Conservation (phyloP, 2,888 invertebrate genomes). For the Unio delphinus region DNA sequence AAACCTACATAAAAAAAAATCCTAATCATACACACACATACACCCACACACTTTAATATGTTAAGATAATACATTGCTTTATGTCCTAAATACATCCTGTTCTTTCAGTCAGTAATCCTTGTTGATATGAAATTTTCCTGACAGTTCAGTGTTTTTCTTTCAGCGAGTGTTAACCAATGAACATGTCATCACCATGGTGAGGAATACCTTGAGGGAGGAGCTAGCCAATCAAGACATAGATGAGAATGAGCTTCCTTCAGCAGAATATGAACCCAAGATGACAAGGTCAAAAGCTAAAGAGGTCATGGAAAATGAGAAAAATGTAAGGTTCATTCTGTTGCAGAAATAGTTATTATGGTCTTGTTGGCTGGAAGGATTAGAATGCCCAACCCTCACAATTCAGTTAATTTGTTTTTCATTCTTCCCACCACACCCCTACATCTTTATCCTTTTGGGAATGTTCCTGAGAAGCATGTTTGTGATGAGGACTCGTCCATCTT, state of each 20-base stretch:
- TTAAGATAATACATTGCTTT: no score
- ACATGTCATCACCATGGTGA: slow-evolving; percentile 85
- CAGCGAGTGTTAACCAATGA: slow-evolving; percentile 89
- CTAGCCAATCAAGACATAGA: slow-evolving; percentile 70
- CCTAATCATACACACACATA: no score
- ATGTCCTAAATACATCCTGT: no score
- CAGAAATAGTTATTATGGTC: neutral
- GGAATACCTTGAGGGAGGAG: slow-evolving; percentile 75
- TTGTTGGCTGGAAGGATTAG: neutral
- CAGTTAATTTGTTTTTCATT: neutral
- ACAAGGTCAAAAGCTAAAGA: slow-evolving; percentile 86
- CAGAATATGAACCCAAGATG: slow-evolving; percentile 79
- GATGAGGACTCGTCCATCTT: no score
- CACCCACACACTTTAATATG: no score
- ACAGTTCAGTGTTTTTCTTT: slow-evolving; percentile 20
- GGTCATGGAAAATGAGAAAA: slow-evolving; percentile 74
- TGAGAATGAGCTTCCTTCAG: slow-evolving; percentile 64
- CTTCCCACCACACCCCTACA: neutral
- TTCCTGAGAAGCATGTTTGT: no score
- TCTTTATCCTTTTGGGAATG: neutral
- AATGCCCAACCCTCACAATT: neutral
- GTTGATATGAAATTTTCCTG: no score
- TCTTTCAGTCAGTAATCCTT: neutral
- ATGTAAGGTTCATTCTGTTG: slow-evolving; percentile 43
- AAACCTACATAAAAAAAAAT: no score